Evolutionary conservation across 1,140 invertebrate genomes (phyloP), one percentile per base, ranked within the genome.

Genomic region (Zaprionus camerounensis): DNA sequence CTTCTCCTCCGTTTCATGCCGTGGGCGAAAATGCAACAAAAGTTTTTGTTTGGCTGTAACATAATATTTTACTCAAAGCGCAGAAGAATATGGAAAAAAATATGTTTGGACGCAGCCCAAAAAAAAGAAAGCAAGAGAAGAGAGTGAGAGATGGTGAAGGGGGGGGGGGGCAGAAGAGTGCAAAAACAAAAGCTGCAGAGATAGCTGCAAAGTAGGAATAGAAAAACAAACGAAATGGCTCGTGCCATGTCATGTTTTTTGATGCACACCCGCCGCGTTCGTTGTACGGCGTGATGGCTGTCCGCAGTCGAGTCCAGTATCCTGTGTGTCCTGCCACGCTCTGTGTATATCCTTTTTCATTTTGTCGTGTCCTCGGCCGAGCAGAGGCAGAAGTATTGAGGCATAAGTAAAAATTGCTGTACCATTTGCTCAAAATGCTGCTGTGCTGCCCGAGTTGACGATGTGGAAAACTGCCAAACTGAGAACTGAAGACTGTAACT

Each of bases 371-470:
- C 78, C 13, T 6, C 38, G 38, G 62, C 73, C 46, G 51, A 34
- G 41, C 26, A 11, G 53, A 82, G 74, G 75, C 79, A 87, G 91
- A 82, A 90, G 86, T 81, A 90, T 88, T 84, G 81, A 80, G 85
- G 76, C 81, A 90, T 90, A 88, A 88, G 85, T 88, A 88, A 83
- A 81, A 90, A 88, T 85, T 83, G 85, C 82, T 90, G 85, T 90
- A 81, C 69, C 80, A 90, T 81, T 76, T 77, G 77, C 77, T 67
- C 69, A 69, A 80, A 84, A 83, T 46, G 78, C 51, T 76, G 67
- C 49, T 56, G 72, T 3, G 31, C 31, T 34, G 31, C 31, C 59
- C 72, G 72, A 71, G 53, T 58, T 59, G 59, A 59, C 53, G 72
- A 75, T 58, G 67, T 75, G 72, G 72, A 75, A 75, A 58, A 22